Percentiles rank a stretch among this genome's conserved stretches.
Conservation (phyloP, 1,140 invertebrate genomes). For the Hestina assimilis region DNA sequence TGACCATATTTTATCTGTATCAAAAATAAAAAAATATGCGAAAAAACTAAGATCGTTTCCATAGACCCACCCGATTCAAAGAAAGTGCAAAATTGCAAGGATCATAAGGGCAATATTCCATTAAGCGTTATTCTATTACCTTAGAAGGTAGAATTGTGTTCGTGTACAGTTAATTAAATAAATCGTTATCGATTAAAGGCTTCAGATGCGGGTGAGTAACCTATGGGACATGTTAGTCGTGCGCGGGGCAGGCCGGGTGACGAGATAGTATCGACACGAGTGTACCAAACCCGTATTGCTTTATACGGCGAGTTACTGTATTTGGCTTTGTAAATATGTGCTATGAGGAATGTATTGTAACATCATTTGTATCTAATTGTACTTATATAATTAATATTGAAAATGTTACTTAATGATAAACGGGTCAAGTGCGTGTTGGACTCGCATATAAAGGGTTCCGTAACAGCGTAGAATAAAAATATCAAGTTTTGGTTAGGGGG, state of each 20-base stretch:
- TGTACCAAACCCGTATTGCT: slow-evolving; percentile 36
- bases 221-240: slow-evolving; percentile 51
- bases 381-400: neutral
- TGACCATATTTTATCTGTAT: no score
- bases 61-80: neutral
- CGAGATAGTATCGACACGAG: slow-evolving; percentile 60
- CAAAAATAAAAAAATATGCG: no score
- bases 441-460: no score
- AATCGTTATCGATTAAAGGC: slow-evolving; percentile 50
- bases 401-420: neutral
- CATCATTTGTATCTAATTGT: neutral
- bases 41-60: neutral
- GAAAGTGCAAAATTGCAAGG: slow-evolving; percentile 16
- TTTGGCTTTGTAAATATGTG: slow-evolving; percentile 23
- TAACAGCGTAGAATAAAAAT: no score
- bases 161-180: slow-evolving; percentile 50
- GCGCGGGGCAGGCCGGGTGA: slow-evolving; percentile 62
- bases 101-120: slow-evolving; percentile 17
- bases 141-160: slow-evolving; percentile 26
- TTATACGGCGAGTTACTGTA: slow-evolving; percentile 30
- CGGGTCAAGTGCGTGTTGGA: no score
- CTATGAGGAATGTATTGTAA: slow-evolving; percentile 8
- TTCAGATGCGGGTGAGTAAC: slow-evolving; percentile 37
- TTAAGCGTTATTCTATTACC: slow-evolving; percentile 26
- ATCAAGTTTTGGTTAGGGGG: no score